phyloP scores from a whole-genome alignment of 2,113 vertebrate genomes.

The Theropithecus gelada region DNA sequence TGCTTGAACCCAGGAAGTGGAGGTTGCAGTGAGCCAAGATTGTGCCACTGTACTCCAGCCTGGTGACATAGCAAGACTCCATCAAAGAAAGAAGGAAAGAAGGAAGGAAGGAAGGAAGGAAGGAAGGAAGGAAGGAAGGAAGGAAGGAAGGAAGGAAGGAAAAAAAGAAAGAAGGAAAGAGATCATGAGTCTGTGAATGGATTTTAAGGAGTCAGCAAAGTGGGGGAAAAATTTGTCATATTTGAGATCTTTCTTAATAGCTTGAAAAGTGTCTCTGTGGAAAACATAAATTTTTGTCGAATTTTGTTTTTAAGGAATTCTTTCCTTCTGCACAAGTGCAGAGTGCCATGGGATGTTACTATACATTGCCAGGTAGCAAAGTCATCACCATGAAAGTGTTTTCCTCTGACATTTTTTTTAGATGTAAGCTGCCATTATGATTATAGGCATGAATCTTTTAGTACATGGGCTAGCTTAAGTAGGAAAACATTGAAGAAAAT shows the following conservation, averaged over 20 bases:
- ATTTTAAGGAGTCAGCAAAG: background rate
- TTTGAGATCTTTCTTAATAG: background rate
- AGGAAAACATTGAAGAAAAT: constrained; percentile 3
- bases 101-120: no score
- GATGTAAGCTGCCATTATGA: background rate
- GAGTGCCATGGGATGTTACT: background rate
- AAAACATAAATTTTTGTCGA: background rate
- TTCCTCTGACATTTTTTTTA: background rate
- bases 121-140: no score
- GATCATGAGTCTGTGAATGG: background rate
- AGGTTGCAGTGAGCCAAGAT: no score
- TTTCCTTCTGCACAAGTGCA: background rate
- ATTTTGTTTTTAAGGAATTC: background rate
- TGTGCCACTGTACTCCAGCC: no score
- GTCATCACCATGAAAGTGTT: background rate
- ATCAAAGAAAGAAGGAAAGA: no score
- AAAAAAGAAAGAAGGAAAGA: background rate
- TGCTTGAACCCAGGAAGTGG: no score
- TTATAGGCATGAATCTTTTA: background rate
- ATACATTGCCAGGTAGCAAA: background rate
- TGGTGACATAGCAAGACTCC: no score
- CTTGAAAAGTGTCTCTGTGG: background rate
- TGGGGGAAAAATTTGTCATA: background rate
- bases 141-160: accelerated
- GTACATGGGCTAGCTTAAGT: background rate